Conservation (phyloP, 2,113 vertebrate species). For the Riparia riparia region DNA sequence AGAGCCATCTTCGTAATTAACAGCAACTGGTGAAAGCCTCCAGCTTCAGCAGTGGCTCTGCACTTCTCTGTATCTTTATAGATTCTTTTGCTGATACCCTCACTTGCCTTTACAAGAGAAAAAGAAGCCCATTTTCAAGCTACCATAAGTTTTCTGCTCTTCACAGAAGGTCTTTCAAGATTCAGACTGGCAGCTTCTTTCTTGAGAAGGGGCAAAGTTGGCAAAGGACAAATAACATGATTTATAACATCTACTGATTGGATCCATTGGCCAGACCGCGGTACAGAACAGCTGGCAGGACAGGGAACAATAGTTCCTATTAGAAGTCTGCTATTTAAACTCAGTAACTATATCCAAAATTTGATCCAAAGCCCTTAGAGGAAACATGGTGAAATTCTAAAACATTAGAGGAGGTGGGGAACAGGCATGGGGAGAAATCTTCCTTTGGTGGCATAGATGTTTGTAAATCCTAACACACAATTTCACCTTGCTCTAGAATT, state of each 20-base stretch:
- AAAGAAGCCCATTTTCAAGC: background rate
- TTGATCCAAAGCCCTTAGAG: background rate
- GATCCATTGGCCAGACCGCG: background rate
- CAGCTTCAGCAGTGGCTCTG: background rate
- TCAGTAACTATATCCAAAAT: background rate
- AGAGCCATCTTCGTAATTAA: conserved; percentile 4
- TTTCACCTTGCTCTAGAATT: background rate
- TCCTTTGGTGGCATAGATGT: background rate
- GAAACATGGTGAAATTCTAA: background rate
- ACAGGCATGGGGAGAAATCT: background rate
- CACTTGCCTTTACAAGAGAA: background rate
- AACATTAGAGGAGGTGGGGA: background rate
- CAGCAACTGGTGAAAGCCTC: conserved; percentile 2
- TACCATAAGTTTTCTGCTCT: conserved; percentile 4
- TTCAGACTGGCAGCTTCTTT: conserved; percentile 6
- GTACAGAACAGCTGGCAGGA: conserved; percentile 9
- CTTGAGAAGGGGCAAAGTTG: background rate
- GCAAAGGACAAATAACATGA: conserved; percentile 26
- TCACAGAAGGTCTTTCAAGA: conserved; percentile 22
- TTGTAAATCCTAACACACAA: background rate
- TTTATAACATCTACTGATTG: conserved; percentile 8
- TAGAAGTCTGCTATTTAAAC: background rate
- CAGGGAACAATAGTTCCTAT: background rate
- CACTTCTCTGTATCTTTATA: background rate
- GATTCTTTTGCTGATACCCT: background rate